These are phyloP conservation scores for Lipotes vexillifer DNA, from an alignment of 2,113 vertebrate genomes.

Conservation along the genomic window DNA sequence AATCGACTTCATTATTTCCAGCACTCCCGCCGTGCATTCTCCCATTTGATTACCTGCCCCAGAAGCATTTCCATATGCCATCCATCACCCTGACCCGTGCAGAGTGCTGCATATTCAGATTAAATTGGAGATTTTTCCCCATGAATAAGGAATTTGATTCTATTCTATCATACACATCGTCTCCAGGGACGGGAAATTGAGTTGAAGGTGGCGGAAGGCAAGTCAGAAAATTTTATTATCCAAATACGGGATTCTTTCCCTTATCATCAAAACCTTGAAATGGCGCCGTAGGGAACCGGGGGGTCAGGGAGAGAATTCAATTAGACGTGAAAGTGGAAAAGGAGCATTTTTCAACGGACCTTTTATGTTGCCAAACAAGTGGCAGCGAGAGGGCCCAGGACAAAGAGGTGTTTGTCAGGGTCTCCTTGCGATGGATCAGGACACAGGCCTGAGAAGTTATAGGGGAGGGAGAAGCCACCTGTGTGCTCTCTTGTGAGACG, in stretches of 20 bases:
- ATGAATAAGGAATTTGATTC: slow-evolving; percentile 85
- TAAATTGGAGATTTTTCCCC: slow-evolving; percentile 82
- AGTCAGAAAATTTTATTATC: slow-evolving; percentile 84
- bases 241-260: slow-evolving; percentile 83
- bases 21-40: fast-evolving
- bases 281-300: slow-evolving; percentile 75
- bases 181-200: slow-evolving; percentile 83
- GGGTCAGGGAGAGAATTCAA: slow-evolving; percentile 80
- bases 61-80: not conserved
- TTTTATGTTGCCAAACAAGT: slow-evolving; percentile 79
- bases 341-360: slow-evolving; percentile 78
- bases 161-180: slow-evolving; percentile 77
- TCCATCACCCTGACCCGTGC: slow-evolving; percentile 76
- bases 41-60: not conserved
- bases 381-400: slow-evolving; percentile 47
- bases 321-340: slow-evolving; percentile 81
- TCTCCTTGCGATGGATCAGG: not conserved
- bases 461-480: not conserved
- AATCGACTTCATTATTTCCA: not conserved
- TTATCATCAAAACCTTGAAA: slow-evolving; percentile 80
- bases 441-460: slow-evolving; percentile 25
- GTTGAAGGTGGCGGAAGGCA: slow-evolving; percentile 83
- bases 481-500: not conserved
- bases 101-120: slow-evolving; percentile 84
- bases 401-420: slow-evolving; percentile 73